phyloP scores from a whole-genome alignment of 2,888 invertebrate species.

The Carcina quercana region DNA sequence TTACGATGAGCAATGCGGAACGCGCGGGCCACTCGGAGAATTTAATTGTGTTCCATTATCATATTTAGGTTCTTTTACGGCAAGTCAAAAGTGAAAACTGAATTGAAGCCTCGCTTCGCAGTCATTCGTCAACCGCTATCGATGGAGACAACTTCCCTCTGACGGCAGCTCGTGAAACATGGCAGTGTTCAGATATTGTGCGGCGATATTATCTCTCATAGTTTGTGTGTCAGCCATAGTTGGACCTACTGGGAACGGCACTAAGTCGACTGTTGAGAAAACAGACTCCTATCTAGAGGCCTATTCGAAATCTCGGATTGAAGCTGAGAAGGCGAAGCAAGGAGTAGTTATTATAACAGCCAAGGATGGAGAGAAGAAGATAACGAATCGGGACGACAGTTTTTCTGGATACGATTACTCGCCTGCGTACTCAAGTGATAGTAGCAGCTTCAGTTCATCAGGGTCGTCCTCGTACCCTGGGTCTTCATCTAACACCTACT shows the following conservation, averaged over 20 bases:
- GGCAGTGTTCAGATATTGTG: slow-evolving; percentile 36
- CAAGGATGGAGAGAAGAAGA: slow-evolving; percentile 64
- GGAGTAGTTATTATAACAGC: slow-evolving; percentile 61
- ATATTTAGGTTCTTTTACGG: slow-evolving; percentile 73
- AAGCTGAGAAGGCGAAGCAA: slow-evolving; percentile 60
- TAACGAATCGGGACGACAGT: slow-evolving; percentile 62
- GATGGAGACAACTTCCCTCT: slow-evolving; percentile 63
- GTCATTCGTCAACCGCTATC: slow-evolving; percentile 67
- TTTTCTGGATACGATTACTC: slow-evolving; percentile 60
- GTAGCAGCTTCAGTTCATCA: slow-evolving; percentile 37
- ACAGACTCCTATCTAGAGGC: slow-evolving; percentile 79
- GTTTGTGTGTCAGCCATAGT: slow-evolving; percentile 51
- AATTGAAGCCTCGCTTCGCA: slow-evolving; percentile 48
- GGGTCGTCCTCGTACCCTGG: slow-evolving; percentile 30
- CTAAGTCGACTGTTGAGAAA: slow-evolving; percentile 40
- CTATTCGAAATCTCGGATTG: slow-evolving; percentile 71
- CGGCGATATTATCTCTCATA: slow-evolving; percentile 37
- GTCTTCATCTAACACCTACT: slow-evolving; percentile 32
- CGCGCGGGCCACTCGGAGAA: slow-evolving; percentile 65
- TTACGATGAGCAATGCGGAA: slow-evolving; percentile 71
- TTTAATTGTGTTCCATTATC: slow-evolving; percentile 74
- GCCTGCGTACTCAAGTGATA: slow-evolving; percentile 46
- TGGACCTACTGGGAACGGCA: slow-evolving; percentile 47
- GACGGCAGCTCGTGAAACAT: slow-evolving; percentile 42
- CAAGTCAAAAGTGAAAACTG: slow-evolving; percentile 73